phyloP scores from a whole-genome alignment of 2,888 invertebrate genomes.

The Tyria jacobaeae region DNA sequence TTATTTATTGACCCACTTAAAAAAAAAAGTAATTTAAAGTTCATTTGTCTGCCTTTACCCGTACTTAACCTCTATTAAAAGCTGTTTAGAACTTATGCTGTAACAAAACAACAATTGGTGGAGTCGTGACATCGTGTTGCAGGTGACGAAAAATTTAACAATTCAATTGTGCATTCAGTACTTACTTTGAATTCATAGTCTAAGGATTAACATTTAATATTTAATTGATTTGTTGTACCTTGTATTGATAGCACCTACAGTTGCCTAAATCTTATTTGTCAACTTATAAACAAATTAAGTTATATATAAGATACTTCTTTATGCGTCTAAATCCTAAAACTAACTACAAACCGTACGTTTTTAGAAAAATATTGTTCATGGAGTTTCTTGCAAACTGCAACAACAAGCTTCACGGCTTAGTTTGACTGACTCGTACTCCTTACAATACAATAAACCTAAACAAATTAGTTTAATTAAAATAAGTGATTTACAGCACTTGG shows the following conservation, averaged over 20 bases:
- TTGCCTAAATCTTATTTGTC: slow-evolving; percentile 7
- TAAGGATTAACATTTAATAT: slow-evolving; percentile 45
- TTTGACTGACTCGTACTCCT: no score
- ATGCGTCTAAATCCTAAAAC: no score
- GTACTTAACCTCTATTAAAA: slow-evolving; percentile 59
- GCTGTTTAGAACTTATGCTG: slow-evolving; percentile 50
- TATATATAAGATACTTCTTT: no score
- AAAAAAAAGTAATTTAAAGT: slow-evolving; percentile 41
- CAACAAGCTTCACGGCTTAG: no score
- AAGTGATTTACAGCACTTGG: no score
- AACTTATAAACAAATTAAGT: no score
- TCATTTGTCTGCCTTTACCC: slow-evolving; percentile 47
- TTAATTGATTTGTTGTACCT: slow-evolving; percentile 51
- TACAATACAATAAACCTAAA: no score
- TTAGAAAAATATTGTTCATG: no score
- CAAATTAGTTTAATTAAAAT: no score
- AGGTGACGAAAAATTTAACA: slow-evolving; percentile 68
- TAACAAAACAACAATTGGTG: slow-evolving; percentile 56
- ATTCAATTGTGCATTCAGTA: slow-evolving; percentile 61
- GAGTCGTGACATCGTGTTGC: slow-evolving; percentile 60
- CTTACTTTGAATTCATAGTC: slow-evolving; percentile 46
- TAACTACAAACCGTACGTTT: no score
- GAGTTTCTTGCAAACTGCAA: no score
- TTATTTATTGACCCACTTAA: slow-evolving; percentile 29
- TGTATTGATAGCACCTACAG: slow-evolving; percentile 13